phyloP scores from a whole-genome alignment of 2,888 invertebrate species.

The Laothoe populi region DNA sequence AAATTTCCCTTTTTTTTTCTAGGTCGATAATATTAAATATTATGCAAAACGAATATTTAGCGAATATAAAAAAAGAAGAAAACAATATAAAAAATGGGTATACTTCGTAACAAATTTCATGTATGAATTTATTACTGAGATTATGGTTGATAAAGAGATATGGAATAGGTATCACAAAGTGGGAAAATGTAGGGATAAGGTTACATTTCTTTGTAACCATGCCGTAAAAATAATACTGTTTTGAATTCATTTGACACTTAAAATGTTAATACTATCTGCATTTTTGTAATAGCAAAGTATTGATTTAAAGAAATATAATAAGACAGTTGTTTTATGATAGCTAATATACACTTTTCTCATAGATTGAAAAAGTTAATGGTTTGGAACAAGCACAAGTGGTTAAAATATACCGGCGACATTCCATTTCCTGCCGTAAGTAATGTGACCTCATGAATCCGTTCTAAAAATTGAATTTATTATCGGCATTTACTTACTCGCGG shows the following conservation, averaged over 20 bases:
- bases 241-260: too few relatives aligned
- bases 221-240: too few relatives aligned
- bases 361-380: conserved; percentile 81
- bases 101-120: too few relatives aligned
- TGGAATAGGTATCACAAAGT: background rate
- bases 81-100: background rate
- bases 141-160: too few relatives aligned
- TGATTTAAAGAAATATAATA: conserved; percentile 22
- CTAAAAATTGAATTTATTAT: conserved; percentile 64
- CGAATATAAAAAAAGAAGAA: too few relatives aligned
- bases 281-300: background rate
- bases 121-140: too few relatives aligned
- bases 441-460: conserved; percentile 66
- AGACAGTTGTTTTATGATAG: conserved; percentile 62
- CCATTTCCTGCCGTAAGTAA: conserved; percentile 74
- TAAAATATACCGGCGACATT: conserved; percentile 80
- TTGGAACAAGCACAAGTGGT: conserved; percentile 76
- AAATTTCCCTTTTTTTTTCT: too few relatives aligned
- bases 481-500: conserved; percentile 42
- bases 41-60: background rate
- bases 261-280: background rate
- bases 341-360: conserved; percentile 71
- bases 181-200: background rate
- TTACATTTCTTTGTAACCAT: background rate
- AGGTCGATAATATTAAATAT: too few relatives aligned